A percentile compares a stretch with the other conserved stretches of the same genome.
Evolutionary conservation across 2,888 invertebrate species (phyloP).

Genomic region (Aspidiotus rigidus): DNA sequence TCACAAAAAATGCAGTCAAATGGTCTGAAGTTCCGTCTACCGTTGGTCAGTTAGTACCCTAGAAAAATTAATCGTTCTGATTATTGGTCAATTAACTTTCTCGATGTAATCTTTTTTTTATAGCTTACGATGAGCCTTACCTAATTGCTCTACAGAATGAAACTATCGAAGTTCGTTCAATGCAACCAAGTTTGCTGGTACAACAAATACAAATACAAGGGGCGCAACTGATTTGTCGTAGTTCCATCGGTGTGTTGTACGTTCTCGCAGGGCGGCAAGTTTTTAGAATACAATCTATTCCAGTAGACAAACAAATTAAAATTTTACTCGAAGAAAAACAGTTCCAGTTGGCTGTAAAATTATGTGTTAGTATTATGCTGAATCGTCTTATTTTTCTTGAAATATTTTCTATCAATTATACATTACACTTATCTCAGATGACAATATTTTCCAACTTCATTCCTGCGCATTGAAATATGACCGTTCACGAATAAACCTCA

Average conservation of each 20-base stretch:
- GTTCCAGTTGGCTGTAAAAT: conserved; percentile 83
- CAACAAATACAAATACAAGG: conserved; percentile 64
- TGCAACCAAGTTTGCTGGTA: conserved; percentile 69
- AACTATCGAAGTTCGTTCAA: conserved; percentile 73
- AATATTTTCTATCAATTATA: not conserved
- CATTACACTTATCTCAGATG: too few relatives aligned
- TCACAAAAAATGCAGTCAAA: conserved; percentile 61
- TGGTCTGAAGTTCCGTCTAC: conserved; percentile 70
- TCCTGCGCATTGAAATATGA: too few relatives aligned
- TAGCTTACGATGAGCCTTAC: conserved; percentile 90
- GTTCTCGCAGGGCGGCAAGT: conserved; percentile 79
- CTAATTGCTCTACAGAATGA: conserved; percentile 74
- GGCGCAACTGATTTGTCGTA: conserved; percentile 63
- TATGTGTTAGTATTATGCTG: conserved; percentile 58
- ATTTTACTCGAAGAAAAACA: conserved; percentile 79
- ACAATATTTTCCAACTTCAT: too few relatives aligned
- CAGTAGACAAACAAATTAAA: conserved; percentile 72
- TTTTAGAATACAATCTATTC: conserved; percentile 75
- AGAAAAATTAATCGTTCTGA: not conserved
- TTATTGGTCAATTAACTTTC: not conserved
- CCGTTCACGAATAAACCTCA: too few relatives aligned
- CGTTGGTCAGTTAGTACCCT: conserved; percentile 48
- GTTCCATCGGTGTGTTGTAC: conserved; percentile 70
- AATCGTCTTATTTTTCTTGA: not conserved
- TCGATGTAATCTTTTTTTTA: conserved; percentile 29